Evolutionary conservation across 1,140 invertebrate genomes (phyloP).

Genomic region (Teleogryllus occipitalis): DNA sequence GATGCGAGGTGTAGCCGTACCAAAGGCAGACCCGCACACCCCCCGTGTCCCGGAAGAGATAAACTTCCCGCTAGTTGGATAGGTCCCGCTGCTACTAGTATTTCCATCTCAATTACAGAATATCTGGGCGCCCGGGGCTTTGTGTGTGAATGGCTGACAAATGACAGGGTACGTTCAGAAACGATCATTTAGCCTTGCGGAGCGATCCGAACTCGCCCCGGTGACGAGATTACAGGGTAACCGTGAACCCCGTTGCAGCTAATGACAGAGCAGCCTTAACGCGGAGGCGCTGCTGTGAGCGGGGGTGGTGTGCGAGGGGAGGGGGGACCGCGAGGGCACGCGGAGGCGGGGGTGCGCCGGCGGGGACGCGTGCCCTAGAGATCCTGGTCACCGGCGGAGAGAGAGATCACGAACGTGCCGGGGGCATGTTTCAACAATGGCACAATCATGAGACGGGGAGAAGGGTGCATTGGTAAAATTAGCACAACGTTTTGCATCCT

Average conservation of each 20-base stretch:
- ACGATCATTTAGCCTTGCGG: neutral
- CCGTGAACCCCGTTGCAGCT: neutral
- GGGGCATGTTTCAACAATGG: too few relatives aligned
- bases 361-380: too few relatives aligned
- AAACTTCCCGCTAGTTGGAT: conserved; percentile 1
- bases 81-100: neutral
- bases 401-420: too few relatives aligned
- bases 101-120: conserved; percentile 5
- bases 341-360: too few relatives aligned
- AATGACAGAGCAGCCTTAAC: neutral
- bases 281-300: neutral
- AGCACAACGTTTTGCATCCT: too few relatives aligned
- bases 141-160: neutral
- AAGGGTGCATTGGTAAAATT: too few relatives aligned
- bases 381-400: too few relatives aligned
- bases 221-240: neutral
- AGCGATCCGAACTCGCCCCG: neutral
- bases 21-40: neutral
- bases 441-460: too few relatives aligned
- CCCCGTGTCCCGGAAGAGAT: neutral
- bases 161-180: neutral
- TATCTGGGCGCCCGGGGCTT: neutral
- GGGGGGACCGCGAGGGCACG: neutral
- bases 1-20: neutral
- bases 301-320: too few relatives aligned